Conservation (phyloP, 2,888 invertebrate species). For the Drosophila borealis region DNA sequence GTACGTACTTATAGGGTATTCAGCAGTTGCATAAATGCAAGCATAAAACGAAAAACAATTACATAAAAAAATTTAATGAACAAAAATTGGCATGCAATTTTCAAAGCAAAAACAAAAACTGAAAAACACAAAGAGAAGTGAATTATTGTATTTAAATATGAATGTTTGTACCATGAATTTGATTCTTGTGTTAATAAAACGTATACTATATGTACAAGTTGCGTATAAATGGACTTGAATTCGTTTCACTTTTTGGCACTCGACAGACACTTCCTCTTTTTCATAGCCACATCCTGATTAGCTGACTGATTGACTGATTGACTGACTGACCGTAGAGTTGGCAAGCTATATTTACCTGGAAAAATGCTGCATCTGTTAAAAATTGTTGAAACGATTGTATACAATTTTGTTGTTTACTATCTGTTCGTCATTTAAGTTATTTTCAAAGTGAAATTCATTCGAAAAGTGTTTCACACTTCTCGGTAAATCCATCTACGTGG, state of each 20-base stretch:
- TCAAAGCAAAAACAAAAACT: constrained; percentile 9
- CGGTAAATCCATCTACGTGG: too few species aligned
- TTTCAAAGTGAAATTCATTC: too few species aligned
- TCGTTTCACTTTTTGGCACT: constrained; percentile 14
- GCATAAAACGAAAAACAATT: not conserved
- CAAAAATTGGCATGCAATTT: constrained; percentile 10
- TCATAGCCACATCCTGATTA: too few species aligned
- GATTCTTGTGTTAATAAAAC: constrained; percentile 71
- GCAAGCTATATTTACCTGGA: too few species aligned
- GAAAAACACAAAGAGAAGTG: constrained; percentile 29
- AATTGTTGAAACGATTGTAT: too few species aligned
- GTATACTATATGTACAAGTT: constrained; percentile 43
- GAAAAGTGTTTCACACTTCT: too few species aligned
- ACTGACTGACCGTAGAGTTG: too few species aligned
- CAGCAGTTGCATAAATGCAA: constrained; percentile 32
- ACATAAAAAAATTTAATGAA: constrained; percentile 1
- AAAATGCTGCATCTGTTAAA: too few species aligned
- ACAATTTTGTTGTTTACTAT: too few species aligned
- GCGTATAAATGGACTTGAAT: constrained; percentile 17
- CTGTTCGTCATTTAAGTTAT: too few species aligned
- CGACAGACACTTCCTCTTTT: not conserved
- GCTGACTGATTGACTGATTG: too few species aligned
- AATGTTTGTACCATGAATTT: constrained; percentile 66
- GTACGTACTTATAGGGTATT: constrained; percentile 44
- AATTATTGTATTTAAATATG: constrained; percentile 67